Evolutionary conservation across 2,888 invertebrate species (phyloP), one percentile per base, ranked within the genome.

Genomic region (Theretra japonica): DNA sequence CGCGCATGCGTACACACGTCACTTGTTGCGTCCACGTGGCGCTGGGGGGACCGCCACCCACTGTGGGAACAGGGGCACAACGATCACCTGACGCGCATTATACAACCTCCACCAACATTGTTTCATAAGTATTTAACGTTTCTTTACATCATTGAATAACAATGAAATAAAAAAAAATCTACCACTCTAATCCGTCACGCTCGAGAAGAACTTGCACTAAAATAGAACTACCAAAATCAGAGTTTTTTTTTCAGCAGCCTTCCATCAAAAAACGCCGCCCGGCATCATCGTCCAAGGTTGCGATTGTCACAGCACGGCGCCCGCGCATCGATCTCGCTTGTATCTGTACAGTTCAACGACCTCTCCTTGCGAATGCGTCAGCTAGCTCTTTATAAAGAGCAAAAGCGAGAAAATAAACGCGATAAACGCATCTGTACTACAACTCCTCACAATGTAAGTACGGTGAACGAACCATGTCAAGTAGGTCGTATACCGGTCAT

Each of bases 11-110:
- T 82, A 74, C 53, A 72, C 53, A 25, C 72, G 76, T 76, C 86
- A 93, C 94, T 92, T 93, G 93, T 94, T 93, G 94, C 90, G 83
- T 85, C 88, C 89, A 90, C 91, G 89, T 91, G 90, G 86, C 82
- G 41, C 21, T 70, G 78, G 75, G 79, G 75, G 75, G 73, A 68
- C 30, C 30, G 30, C 69, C 69, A 69, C 69, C 71, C 71, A 41
- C 33, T 68, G 62, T 85, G 87, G 82, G 86, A 86, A 85, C 77
- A 76, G 74, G 75, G 79, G 76, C 79, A 77, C 79, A 76, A 75
- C 79, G 74, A 80, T 83, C 87, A 88, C 84, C 86, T 88, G 85
- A 80, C 82, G 73, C 74, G 74, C 75, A 77, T 77, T 77, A 72
- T 70, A 68, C 72, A 75, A 74, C 58, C 70, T 50, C 30, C 50